A percentile compares a stretch with the other conserved stretches of the same genome.
These are phyloP conservation scores for Pelochelys cantorii DNA, from an alignment of 2,797 vertebrate species.

Conservation along the genomic window DNA sequence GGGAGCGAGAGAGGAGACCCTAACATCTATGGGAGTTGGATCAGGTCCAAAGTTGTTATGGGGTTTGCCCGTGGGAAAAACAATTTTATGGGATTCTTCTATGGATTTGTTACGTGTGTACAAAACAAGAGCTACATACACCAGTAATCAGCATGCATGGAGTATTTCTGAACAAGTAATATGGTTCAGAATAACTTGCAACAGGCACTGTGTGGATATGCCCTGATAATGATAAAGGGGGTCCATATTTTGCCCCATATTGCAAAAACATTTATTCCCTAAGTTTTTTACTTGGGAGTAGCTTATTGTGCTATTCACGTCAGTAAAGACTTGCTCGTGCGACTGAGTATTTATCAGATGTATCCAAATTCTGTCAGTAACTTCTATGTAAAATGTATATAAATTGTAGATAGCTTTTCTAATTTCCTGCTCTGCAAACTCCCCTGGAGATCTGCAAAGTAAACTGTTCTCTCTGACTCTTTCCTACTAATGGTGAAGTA, in stretches of 20 bases:
- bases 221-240: background rate
- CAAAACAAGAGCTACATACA: background rate
- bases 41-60: background rate
- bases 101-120: background rate
- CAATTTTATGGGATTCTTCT: background rate
- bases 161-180: background rate
- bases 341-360: background rate
- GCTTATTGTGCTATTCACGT: background rate
- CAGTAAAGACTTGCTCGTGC: background rate
- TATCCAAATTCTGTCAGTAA: background rate
- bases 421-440: background rate
- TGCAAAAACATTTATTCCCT: background rate
- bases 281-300: background rate
- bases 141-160: too few relatives aligned
- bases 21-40: background rate
- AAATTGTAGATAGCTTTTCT: background rate
- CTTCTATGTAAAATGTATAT: accelerated
- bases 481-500: background rate
- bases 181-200: background rate
- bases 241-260: constrained; percentile 2
- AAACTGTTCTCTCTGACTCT: background rate
- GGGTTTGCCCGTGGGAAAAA: background rate
- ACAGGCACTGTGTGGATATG: background rate
- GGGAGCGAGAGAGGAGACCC: background rate
- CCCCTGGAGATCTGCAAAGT: background rate